phyloP scores from a whole-genome alignment of 2,113 vertebrate species.

The Bostrychus sinensis region DNA sequence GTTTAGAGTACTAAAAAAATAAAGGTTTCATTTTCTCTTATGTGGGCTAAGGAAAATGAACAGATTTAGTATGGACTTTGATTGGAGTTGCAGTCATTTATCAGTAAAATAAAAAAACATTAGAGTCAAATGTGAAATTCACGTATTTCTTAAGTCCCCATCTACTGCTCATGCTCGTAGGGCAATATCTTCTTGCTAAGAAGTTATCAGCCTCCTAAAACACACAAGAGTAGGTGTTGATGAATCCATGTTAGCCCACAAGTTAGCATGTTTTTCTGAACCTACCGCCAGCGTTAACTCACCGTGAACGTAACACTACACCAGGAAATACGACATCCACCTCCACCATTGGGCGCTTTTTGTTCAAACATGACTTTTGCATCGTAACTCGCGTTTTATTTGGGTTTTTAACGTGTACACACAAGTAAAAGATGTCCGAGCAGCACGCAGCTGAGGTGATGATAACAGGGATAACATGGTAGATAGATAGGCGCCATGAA shows the following conservation, averaged over 20 bases:
- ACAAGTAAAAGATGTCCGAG: background rate
- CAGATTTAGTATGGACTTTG: no score
- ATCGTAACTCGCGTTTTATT: background rate
- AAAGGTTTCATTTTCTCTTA: no score
- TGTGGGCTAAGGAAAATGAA: no score
- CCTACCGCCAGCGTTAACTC: background rate
- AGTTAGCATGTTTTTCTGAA: constrained; percentile 4
- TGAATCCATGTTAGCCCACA: constrained; percentile 5
- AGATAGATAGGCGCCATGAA: constrained; percentile 62
- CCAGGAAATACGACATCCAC: constrained; percentile 23
- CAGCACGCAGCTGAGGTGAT: constrained; percentile 39
- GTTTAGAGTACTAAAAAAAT: no score
- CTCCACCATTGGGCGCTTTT: background rate
- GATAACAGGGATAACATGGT: constrained; percentile 46
- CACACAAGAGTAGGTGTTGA: constrained; percentile 14
- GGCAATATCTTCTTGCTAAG: background rate
- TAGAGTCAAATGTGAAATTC: no score
- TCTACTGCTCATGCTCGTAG: no score
- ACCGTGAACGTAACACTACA: constrained; percentile 28
- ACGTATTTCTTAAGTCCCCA: no score
- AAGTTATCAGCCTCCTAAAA: background rate
- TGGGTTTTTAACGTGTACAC: background rate
- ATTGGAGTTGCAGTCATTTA: no score
- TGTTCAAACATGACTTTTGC: constrained; percentile 1
- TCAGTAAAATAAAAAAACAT: no score